Conservation (phyloP, 1,140 invertebrate genomes). For the Lordiphosa stackelbergi region DNA sequence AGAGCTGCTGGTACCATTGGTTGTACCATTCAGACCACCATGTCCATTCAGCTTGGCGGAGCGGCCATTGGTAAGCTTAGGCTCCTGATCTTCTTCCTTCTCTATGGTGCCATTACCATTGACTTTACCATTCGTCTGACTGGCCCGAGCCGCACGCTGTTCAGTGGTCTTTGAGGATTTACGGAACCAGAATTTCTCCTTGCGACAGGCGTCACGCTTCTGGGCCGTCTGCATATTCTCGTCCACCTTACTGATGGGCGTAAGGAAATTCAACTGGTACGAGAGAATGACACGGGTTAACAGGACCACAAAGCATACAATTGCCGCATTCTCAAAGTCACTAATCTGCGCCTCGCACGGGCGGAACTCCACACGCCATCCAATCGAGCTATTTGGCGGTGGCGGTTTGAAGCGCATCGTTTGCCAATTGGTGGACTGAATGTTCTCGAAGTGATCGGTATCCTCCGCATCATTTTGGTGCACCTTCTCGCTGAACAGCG, state of each 20-base stretch:
- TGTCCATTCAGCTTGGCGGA: constrained; percentile 49
- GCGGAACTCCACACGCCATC: constrained; percentile 99
- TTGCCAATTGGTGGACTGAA: constrained; percentile 99
- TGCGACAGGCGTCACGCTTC: constrained; percentile 89
- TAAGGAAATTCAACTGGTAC: constrained; percentile 96
- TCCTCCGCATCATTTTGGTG: constrained; percentile 95
- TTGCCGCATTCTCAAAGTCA: constrained; percentile 99
- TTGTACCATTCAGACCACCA: constrained; percentile 67
- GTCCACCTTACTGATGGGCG: constrained; percentile 98
- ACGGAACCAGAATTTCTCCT: constrained; percentile 94
- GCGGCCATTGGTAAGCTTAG: constrained; percentile 23
- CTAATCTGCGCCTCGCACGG: constrained; percentile 99
- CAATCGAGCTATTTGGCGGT: constrained; percentile 94
- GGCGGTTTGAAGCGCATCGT: constrained; percentile 99
- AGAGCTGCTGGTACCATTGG: constrained; percentile 32
- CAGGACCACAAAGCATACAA: constrained; percentile 98
- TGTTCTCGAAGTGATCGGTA: constrained; percentile 99
- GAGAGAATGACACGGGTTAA: constrained; percentile 97
- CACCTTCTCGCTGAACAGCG: constrained; percentile 96
- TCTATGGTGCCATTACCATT: constrained; percentile 57
- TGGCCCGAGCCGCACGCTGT: constrained; percentile 39
- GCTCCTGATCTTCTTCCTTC: constrained; percentile 7
- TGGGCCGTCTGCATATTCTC: constrained; percentile 98
- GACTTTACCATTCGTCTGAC: constrained; percentile 39
- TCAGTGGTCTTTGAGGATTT: constrained; percentile 80